phyloP scores from a whole-genome alignment of 1,140 invertebrate genomes.

The Holotrichia oblita region DNA sequence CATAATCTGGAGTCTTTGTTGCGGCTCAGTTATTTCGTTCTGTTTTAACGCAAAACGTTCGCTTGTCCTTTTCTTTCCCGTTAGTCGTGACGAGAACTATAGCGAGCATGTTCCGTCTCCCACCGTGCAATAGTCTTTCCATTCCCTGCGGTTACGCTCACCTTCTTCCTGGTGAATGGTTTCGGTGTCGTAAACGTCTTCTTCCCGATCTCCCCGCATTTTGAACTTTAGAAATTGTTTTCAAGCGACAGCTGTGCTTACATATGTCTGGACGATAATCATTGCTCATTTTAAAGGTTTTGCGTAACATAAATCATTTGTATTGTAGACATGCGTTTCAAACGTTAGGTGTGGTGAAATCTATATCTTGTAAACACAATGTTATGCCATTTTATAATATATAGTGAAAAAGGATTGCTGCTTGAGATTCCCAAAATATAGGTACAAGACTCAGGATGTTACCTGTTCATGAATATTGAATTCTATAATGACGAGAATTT shows the following conservation, averaged over 20 bases:
- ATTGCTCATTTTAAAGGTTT: neutral
- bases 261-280: neutral
- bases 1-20: slow-evolving; percentile 53
- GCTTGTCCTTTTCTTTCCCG: slow-evolving; percentile 24
- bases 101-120: neutral
- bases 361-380: no score
- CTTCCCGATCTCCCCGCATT: neutral
- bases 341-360: no score
- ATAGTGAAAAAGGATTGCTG: no score
- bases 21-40: slow-evolving; percentile 41
- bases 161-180: neutral
- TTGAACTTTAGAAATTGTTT: neutral
- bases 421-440: no score
- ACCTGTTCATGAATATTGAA: no score
- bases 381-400: no score
- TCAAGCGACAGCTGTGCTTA: neutral
- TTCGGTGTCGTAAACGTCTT: slow-evolving; percentile 1
- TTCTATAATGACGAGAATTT: no score
- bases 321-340: no score
- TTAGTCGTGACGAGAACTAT: neutral
- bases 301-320: neutral
- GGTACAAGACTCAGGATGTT: no score
- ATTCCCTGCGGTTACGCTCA: neutral
- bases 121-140: neutral
- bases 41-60: slow-evolving; percentile 37